These are phyloP conservation scores for Apus apus DNA, from an alignment of 2,113 vertebrate genomes.

Conservation along the genomic window DNA sequence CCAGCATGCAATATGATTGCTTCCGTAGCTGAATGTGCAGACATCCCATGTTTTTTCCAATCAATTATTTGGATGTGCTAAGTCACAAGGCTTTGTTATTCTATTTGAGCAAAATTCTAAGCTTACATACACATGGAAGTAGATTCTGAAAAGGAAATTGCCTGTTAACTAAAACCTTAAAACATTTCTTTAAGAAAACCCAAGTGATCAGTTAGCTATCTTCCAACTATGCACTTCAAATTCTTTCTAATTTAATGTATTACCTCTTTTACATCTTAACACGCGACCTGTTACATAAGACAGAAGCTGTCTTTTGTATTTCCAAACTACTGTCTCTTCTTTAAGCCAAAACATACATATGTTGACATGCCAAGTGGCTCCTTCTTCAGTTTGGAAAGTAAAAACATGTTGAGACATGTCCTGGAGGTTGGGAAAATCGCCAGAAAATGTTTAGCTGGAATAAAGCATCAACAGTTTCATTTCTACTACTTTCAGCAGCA, in stretches of 20 bases:
- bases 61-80: not conserved
- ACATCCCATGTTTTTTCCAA: not conserved
- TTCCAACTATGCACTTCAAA: slow-evolving; percentile 36
- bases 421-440: slow-evolving; percentile 32
- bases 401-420: slow-evolving; percentile 70
- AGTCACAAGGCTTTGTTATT: not conserved
- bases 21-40: not conserved
- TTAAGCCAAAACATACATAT: slow-evolving; percentile 65
- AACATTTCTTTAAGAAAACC: slow-evolving; percentile 40
- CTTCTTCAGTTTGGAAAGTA: slow-evolving; percentile 60
- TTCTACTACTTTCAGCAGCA: slow-evolving; percentile 60
- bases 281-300: not conserved
- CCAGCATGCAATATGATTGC: not conserved
- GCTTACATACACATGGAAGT: slow-evolving; percentile 18
- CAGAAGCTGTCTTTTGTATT: slow-evolving; percentile 54
- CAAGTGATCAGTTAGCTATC: slow-evolving; percentile 35
- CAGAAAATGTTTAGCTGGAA: slow-evolving; percentile 64
- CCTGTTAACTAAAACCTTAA: slow-evolving; percentile 23
- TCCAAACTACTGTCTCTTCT: slow-evolving; percentile 58
- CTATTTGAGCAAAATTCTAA: not conserved
- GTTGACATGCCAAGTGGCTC: slow-evolving; percentile 61
- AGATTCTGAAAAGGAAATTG: slow-evolving; percentile 35
- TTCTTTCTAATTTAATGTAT: slow-evolving; percentile 34
- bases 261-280: slow-evolving; percentile 48
- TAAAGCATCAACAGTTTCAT: slow-evolving; percentile 55